phyloP scores from a whole-genome alignment of 2,888 invertebrate genomes.

The Scrobipalpa atriplicella region DNA sequence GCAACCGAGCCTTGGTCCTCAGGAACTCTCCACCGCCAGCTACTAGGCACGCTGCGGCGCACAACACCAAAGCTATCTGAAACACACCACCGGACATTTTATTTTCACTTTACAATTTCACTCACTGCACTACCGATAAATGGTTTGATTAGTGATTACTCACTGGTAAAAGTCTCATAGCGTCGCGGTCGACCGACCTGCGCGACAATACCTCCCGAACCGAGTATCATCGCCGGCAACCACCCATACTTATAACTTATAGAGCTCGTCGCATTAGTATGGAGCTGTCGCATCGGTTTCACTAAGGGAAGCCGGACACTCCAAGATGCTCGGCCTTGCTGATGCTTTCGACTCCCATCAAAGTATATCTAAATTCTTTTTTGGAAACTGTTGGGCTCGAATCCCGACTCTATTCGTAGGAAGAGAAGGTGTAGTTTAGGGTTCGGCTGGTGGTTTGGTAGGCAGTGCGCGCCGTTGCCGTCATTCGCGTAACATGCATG shows the following conservation, averaged over 20 bases:
- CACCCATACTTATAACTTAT: slow-evolving; percentile 80
- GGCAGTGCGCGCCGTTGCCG: slow-evolving; percentile 60
- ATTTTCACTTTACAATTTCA: slow-evolving; percentile 36
- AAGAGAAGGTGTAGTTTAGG: slow-evolving; percentile 43
- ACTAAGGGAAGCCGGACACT: slow-evolving; percentile 69
- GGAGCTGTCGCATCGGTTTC: slow-evolving; percentile 68
- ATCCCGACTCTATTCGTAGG: slow-evolving; percentile 30
- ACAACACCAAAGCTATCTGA: slow-evolving; percentile 68
- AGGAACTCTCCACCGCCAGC: slow-evolving; percentile 62
- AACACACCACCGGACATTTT: slow-evolving; percentile 45
- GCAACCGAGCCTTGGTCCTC: slow-evolving; percentile 59
- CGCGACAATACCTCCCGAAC: slow-evolving; percentile 60
- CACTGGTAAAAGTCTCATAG: slow-evolving; percentile 66
- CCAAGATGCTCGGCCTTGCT: slow-evolving; percentile 59
- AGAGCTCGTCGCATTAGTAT: slow-evolving; percentile 65
- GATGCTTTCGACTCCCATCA: slow-evolving; percentile 64
- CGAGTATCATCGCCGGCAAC: slow-evolving; percentile 51
- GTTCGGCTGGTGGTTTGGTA: slow-evolving; percentile 35
- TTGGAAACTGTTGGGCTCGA: slow-evolving; percentile 41
- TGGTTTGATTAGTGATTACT: slow-evolving; percentile 52
- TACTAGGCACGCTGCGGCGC: slow-evolving; percentile 55
- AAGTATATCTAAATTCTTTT: slow-evolving; percentile 44
- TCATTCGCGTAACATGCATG: slow-evolving; percentile 73
- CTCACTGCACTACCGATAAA: slow-evolving; percentile 38
- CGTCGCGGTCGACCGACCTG: slow-evolving; percentile 62